Evolutionary conservation across 2,888 invertebrate species (phyloP), one percentile per base, ranked within the genome.

Genomic region (Eulithis testata): DNA sequence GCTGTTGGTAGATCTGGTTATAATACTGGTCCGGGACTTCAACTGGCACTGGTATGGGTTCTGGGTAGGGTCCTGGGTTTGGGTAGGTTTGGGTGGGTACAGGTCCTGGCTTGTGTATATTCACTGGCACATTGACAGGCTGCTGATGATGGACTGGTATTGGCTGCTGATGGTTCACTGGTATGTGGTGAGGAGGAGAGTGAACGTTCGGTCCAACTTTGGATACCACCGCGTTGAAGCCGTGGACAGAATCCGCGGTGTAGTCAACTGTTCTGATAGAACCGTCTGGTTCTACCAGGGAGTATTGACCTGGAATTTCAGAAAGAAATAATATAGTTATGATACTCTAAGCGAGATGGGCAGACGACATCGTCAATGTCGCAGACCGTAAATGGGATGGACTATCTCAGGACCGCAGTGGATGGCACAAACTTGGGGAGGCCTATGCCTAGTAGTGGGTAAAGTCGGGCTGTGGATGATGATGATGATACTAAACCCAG

Each of bases 181-280:
- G 58, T 4, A 60, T 52, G 31, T 63, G 64, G 5, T 60, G 63
- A 0, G 67, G 21, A 4, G 49, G 76, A 0, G 83, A 75, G 68
- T 94, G 94, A 12, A 94, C 75, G 57, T 86, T 89, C 1, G 94
- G 95, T 0, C 88, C 92, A 14, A 87, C 85, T 77, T 94, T 94
- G 0, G 94, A 92, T 0, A 94, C 94, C 0, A 94, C 89, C 0
- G 94, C 94, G 70, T 94, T 94, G 80, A 94, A 94, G 8, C 95
- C 95, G 69, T 94, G 89, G 3, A 94, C 84, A 0, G 94, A 82
- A 68, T 95, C 95, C 0, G 95, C 94, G 21, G 94, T 94, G 80
- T 95, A 95, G 80, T 94, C 93, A 11, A 94, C 94, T 1, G 94
- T 94, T 3, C 94, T 86, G 1, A 94, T 84, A 3, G 93, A 93